Evolutionary conservation across 2,888 invertebrate species (phyloP), one percentile per base, ranked within the genome.

Genomic region (Alloscopus bannaensis): DNA sequence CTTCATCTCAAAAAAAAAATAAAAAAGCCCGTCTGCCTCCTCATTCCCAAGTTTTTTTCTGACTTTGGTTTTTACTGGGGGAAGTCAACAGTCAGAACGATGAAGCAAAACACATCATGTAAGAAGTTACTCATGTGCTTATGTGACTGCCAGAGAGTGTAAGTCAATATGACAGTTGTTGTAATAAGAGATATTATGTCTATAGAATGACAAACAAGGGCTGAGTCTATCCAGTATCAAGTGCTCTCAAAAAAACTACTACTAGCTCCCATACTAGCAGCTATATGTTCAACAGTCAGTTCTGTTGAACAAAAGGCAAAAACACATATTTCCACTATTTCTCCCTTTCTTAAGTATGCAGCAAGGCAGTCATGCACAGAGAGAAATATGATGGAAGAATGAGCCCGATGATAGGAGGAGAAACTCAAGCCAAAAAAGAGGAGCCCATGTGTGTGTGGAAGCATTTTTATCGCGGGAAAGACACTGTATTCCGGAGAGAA

Each of bases 381-480:
- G 47, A 42, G 29, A 71, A 71, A 71, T 71, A 36, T 71, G 71
- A 71, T 71, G 50, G 71, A 60, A 60, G 71, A 55, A 29, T 71
- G 71, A 50, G 60, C 18, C 47, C 18, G 3, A 3, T 3, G n/a
- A 47, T n/a, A 47, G n/a, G n/a, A 6, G 11, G 18, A 47, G 47
- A n/a, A 13, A 47, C 18, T 3, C 18, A 47, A 47, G 47, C 11
- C n/a, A n/a, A 18, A 6, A n/a, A 20, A n/a, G 52, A 52, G 24
- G 3, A 55, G 28, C 28, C 11, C 28, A 55, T 55, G 28, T 28
- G 18, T 42, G 18, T 8, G 13, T n/a, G 42, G 42, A 8, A 42
- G 13, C 42, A 24, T 52, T 55, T 28, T 55, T 26, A 24, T 55
- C 50, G 13, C 3, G 55, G 28, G 18, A 55, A 55, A 55, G 50